Percentiles rank a stretch among this genome's conserved stretches.
Conservation (phyloP, 2,113 vertebrate species). For the Elephantulus edwardii region DNA sequence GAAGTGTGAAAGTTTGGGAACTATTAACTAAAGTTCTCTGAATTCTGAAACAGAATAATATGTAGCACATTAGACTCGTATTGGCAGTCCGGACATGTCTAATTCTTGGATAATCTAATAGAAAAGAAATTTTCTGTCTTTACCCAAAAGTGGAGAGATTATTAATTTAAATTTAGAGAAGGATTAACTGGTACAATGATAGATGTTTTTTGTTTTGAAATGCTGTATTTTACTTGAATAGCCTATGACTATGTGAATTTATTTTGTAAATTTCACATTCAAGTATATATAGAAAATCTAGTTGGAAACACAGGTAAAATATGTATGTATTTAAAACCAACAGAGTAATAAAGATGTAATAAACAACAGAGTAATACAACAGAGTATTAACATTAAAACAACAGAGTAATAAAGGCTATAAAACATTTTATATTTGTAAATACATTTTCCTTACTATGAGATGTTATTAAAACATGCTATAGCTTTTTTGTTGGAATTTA, state of each 20-base stretch:
- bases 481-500: constrained; percentile 30
- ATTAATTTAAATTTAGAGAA: constrained; percentile 49
- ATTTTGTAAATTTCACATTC: constrained; percentile 8
- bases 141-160: constrained; percentile 15
- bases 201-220: constrained; percentile 14
- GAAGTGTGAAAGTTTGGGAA: neutral
- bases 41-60: constrained; percentile 19
- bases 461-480: neutral
- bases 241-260: neutral
- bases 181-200: constrained; percentile 45
- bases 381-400: constrained; percentile 17
- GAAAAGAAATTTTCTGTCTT: constrained; percentile 49
- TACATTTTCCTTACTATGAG: constrained; percentile 37
- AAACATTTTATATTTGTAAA: constrained; percentile 57
- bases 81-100: constrained; percentile 37
- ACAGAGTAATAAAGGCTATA: neutral
- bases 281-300: constrained; percentile 27
- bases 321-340: constrained; percentile 42
- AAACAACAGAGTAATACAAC: constrained; percentile 14
- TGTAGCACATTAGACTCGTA: neutral
- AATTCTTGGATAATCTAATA: constrained; percentile 11
- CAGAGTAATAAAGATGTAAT: neutral
- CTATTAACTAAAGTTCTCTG: constrained; percentile 24
- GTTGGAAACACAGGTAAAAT: constrained; percentile 9
- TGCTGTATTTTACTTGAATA: constrained; percentile 33